Evolutionary conservation across 2,113 vertebrate species (phyloP).

Genomic region (Dissostichus mawsoni): DNA sequence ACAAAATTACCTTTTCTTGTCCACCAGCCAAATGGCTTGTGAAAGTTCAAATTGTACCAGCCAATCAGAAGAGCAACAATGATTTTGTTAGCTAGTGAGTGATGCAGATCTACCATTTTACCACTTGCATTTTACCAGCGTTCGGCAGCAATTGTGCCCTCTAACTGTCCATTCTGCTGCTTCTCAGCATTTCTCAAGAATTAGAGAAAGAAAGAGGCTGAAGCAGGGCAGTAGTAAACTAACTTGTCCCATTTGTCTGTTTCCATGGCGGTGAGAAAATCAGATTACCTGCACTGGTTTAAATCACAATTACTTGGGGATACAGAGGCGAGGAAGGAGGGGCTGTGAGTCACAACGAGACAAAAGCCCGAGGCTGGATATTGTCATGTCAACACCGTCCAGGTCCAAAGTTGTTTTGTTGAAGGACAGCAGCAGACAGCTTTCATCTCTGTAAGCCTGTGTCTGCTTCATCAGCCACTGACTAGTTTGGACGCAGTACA

Average conservation of each 20-base stretch:
- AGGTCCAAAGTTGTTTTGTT: constrained; percentile 30
- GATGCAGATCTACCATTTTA: too few species aligned
- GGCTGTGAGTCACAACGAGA: constrained; percentile 17
- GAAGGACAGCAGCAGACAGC: constrained; percentile 14
- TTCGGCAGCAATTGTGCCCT: background rate
- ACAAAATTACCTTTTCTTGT: too few species aligned
- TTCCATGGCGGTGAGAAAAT: background rate
- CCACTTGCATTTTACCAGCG: too few species aligned
- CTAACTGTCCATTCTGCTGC: too few species aligned
- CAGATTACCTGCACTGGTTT: background rate
- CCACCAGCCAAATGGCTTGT: too few species aligned
- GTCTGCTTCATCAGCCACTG: constrained; percentile 37
- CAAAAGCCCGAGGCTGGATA: constrained; percentile 40
- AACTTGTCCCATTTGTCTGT: constrained; percentile 16
- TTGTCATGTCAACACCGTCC: constrained; percentile 7
- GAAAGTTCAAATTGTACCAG: too few species aligned
- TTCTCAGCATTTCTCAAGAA: background rate
- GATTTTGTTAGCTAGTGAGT: too few species aligned
- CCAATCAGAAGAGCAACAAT: too few species aligned
- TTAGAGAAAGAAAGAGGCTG: background rate
- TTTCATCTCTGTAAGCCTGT: constrained; percentile 12
- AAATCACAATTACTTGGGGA: constrained; percentile 27
- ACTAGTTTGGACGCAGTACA: constrained; percentile 14
- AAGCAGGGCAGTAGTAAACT: constrained; percentile 1
- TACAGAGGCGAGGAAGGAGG: constrained; percentile 5